Conservation (phyloP, 1,140 invertebrate species). For the Drosophila paulistorum region DNA sequence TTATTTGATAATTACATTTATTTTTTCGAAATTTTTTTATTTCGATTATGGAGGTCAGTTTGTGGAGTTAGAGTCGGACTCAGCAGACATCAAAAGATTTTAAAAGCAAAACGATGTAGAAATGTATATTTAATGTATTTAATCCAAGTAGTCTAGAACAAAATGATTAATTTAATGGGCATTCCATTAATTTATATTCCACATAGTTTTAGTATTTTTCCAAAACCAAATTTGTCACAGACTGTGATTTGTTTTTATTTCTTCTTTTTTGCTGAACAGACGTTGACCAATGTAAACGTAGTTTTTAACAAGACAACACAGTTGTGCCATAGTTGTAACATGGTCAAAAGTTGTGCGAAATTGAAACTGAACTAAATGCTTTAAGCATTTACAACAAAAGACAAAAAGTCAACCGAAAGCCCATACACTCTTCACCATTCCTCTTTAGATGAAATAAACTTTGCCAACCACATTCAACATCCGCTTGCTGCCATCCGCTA, state of each 20-base stretch:
- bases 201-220: neutral
- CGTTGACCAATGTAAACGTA: neutral
- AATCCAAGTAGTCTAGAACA: neutral
- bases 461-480: conserved; percentile 49
- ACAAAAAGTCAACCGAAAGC: conserved; percentile 3
- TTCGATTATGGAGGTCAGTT: too few species aligned
- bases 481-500: conserved; percentile 35
- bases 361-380: conserved; percentile 9
- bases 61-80: too few species aligned
- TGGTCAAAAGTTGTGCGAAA: conserved; percentile 8
- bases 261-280: neutral
- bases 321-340: neutral
- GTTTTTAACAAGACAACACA: conserved; percentile 8
- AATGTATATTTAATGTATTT: neutral
- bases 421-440: neutral
- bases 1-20: too few species aligned
- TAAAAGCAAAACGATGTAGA: too few species aligned
- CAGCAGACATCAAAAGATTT: too few species aligned
- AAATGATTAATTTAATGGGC: neutral
- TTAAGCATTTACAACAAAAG: conserved; percentile 7
- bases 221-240: conserved; percentile 6
- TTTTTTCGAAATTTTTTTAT: too few species aligned
- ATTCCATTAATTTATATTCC: neutral
- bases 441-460: conserved; percentile 33
- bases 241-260: neutral